Percentiles rank a stretch among this genome's conserved stretches.
These are phyloP conservation scores for Lasioglossum vierecki DNA, from an alignment of 2,888 invertebrate species.

Conservation along the genomic window DNA sequence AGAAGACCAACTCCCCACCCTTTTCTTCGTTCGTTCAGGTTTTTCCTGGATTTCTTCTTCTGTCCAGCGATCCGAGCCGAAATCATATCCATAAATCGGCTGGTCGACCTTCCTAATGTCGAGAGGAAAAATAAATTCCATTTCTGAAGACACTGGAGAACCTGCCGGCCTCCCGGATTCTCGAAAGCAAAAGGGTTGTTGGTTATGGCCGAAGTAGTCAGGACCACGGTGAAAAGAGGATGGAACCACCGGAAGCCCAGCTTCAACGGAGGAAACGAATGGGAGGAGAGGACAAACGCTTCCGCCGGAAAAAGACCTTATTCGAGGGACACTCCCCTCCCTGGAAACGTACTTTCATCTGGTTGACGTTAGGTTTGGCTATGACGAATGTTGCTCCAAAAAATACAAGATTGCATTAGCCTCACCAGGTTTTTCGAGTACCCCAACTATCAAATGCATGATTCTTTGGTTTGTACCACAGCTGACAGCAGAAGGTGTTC, in stretches of 20 bases:
- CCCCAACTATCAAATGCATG: background rate
- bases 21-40: slow-evolving; percentile 21
- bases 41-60: background rate
- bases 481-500: background rate
- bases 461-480: background rate
- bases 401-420: slow-evolving; percentile 56
- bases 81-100: slow-evolving; percentile 71
- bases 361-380: slow-evolving; percentile 57
- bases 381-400: slow-evolving; percentile 62
- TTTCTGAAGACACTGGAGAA: slow-evolving; percentile 58
- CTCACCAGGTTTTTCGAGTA: slow-evolving; percentile 14
- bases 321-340: slow-evolving; percentile 43
- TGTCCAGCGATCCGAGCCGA: slow-evolving; percentile 13
- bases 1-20: background rate
- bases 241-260: background rate
- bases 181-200: slow-evolving; percentile 69
- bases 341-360: slow-evolving; percentile 40
- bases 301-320: slow-evolving; percentile 54
- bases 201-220: slow-evolving; percentile 52
- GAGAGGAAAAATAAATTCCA: slow-evolving; percentile 75
- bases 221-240: slow-evolving; percentile 15
- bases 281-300: slow-evolving; percentile 59
- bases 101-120: slow-evolving; percentile 47
- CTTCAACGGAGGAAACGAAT: slow-evolving; percentile 27
- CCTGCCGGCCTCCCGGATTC: slow-evolving; percentile 54